A percentile compares a stretch with the other conserved stretches of the same genome.
phyloP scores from a whole-genome alignment of 1,140 invertebrate genomes.

The Drosophila parabipectinata region DNA sequence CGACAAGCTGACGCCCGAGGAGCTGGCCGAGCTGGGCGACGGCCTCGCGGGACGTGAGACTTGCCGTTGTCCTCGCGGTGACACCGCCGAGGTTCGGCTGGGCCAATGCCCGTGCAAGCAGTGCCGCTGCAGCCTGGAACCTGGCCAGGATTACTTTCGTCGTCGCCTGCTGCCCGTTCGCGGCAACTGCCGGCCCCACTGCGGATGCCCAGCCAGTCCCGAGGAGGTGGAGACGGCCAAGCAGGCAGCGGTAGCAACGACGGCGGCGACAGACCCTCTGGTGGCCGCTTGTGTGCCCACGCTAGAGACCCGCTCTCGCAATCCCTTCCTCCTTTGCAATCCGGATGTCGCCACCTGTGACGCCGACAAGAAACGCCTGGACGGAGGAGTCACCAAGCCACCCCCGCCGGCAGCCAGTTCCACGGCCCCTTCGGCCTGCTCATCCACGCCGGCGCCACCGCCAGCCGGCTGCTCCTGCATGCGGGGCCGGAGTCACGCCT shows the following conservation, averaged over 20 bases:
- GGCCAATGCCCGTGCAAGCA: background rate
- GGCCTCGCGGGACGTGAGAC: background rate
- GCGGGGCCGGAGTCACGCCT: background rate
- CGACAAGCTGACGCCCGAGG: slow-evolving; percentile 31
- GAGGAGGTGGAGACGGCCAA: background rate
- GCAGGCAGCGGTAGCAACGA: background rate
- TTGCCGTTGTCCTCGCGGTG: background rate
- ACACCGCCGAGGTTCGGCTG: background rate
- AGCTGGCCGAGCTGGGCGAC: slow-evolving; percentile 16
- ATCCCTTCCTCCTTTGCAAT: slow-evolving; percentile 15
- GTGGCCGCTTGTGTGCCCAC: slow-evolving; percentile 10
- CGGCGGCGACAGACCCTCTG: background rate
- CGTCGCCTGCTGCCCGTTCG: background rate
- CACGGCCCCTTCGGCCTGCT: background rate
- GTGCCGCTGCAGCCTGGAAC: background rate
- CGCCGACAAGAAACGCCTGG: background rate
- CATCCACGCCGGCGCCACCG: background rate
- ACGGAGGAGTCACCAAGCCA: background rate
- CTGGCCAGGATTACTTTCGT: too few relatives aligned
- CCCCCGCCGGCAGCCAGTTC: background rate
- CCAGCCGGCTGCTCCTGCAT: slow-evolving; percentile 32
- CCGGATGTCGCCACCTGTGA: background rate
- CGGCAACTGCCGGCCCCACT: background rate
- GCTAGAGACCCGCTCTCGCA: background rate
- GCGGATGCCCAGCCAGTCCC: background rate